A percentile compares a stretch with the other conserved stretches of the same genome.
phyloP scores from a whole-genome alignment of 2,797 vertebrate species.

The Sternotherus odoratus region DNA sequence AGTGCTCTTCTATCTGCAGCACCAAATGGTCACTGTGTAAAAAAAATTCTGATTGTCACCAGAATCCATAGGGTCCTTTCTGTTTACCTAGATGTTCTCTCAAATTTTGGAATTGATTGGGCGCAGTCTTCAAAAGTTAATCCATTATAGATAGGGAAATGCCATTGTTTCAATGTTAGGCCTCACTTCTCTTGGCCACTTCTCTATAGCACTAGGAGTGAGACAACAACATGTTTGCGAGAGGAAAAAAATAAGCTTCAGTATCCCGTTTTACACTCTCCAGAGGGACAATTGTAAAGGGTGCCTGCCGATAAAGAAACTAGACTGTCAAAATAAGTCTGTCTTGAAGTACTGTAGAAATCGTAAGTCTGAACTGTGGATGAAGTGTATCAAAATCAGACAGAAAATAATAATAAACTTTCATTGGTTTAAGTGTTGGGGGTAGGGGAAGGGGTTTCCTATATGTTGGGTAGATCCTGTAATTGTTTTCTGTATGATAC shows the following conservation, averaged over 20 bases:
- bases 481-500: background rate
- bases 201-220: accelerated
- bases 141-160: slow-evolving; percentile 7
- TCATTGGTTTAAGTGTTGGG: background rate
- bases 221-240: background rate
- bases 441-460: background rate
- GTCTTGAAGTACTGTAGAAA: background rate
- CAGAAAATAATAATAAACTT: background rate
- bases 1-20: background rate
- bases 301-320: accelerated
- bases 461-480: accelerated
- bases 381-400: accelerated
- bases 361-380: background rate
- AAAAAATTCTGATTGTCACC: background rate
- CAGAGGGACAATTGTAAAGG: background rate
- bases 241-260: background rate
- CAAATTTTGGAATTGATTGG: background rate
- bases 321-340: background rate
- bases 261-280: accelerated
- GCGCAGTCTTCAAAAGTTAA: background rate
- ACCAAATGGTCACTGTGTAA: background rate
- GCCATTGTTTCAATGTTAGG: background rate
- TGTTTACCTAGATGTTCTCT: background rate
- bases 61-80: background rate
- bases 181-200: background rate